Conservation (phyloP, 2,113 vertebrate genomes). For the Cathartes aura region DNA sequence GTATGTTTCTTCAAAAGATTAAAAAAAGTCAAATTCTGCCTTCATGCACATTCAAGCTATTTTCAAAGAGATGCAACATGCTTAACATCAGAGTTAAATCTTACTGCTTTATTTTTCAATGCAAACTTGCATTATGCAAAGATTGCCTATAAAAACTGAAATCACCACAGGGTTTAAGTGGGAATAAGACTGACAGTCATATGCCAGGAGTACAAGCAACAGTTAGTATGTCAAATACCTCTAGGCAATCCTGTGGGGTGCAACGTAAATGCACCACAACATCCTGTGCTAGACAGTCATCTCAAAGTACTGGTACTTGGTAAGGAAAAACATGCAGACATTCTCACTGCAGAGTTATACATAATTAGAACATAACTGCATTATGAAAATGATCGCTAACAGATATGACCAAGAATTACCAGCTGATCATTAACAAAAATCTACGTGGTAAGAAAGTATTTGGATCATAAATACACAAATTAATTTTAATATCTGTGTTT, state of each 20-base stretch:
- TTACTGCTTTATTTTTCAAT: neutral
- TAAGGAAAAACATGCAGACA: neutral
- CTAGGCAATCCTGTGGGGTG: neutral
- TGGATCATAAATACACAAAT: neutral
- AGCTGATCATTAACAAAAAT: neutral
- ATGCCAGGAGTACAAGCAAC: neutral
- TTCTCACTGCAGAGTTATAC: neutral
- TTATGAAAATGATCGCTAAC: neutral
- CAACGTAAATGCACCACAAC: neutral
- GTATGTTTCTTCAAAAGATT: neutral
- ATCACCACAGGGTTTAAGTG: neutral
- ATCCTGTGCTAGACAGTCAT: neutral
- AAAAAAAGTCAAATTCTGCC: neutral
- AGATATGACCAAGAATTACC: neutral
- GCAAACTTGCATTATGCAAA: neutral
- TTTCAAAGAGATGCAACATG: neutral
- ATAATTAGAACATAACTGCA: neutral
- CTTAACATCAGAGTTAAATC: neutral
- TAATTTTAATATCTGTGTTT: neutral
- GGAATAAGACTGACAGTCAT: neutral
- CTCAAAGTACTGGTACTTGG: neutral
- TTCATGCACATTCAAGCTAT: neutral
- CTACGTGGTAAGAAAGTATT: neutral
- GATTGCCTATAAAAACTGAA: neutral
- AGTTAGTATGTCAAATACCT: neutral